Base-by-base conservation (phyloP, 2,888 invertebrate genomes). In the Ephialtes manifestator region DNA sequence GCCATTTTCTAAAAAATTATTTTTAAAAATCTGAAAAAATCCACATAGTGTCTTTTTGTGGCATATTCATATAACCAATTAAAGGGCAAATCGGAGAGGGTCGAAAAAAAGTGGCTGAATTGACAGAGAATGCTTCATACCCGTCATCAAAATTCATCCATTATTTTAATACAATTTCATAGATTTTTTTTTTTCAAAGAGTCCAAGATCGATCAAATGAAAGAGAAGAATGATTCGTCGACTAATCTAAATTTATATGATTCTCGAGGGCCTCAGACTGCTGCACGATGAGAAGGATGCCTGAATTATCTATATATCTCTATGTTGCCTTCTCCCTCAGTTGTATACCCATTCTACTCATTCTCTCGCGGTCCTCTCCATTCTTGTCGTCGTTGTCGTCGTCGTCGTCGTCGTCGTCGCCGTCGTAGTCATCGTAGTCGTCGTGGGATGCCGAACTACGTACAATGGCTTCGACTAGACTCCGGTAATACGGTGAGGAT, bases 401-500 rank as follows among this genome's bases (percentile, higher is more conserved):
- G 68, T 67, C 72, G 74, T 68, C 63, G 72, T 72, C 35, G 67
- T 67, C 72, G 67, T 55, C 55, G 60, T 74, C 81, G 68, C 58
- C 39, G 78, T 65, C 77, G n/a, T n/a, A n/a, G 77, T 67, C 60
- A n/a, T n/a, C n/a, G 77, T 70, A 39, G 46, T 71, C 58, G 77
- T 83, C 76, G 67, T 74, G 82, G 86, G 84, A 88, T 86, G 86
- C 86, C 87, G 80, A 89, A 87, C 83, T 85, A 88, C 65, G 65
- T 76, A 76, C 88, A 89, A 89, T 87, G 81, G 84, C 85, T 89
- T 86, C 87, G 87, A 86, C 89, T 88, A 88, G 87, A 90, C 86
- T 87, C 79, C 80, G 88, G 88, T 88, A 90, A 90, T 89, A 88
- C 88, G 87, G 85, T 76, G 88, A 87, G 89, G 86, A 89, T 88